phyloP scores from a whole-genome alignment of 1,140 invertebrate genomes.

The Lanistes nyassanus region DNA sequence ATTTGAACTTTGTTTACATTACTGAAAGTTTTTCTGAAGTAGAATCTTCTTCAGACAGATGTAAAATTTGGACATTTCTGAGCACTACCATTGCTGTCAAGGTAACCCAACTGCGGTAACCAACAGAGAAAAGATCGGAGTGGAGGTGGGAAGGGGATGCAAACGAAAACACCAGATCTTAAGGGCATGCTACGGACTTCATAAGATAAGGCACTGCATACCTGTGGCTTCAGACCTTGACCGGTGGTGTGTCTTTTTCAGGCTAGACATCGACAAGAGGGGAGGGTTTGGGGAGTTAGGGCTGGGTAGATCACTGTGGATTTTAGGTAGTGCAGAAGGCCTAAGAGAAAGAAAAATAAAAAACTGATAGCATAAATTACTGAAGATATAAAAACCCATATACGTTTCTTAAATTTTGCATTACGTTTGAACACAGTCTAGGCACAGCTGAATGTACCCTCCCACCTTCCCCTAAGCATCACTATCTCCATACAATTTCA shows the following conservation, averaged over 20 bases:
- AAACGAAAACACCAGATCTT: too few relatives aligned
- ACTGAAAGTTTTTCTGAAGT: too few relatives aligned
- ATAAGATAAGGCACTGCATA: too few relatives aligned
- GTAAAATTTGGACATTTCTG: too few relatives aligned
- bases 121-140: too few relatives aligned
- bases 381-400: background rate
- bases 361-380: background rate
- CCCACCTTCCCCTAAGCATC: background rate
- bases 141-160: too few relatives aligned
- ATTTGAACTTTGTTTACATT: too few relatives aligned
- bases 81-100: too few relatives aligned
- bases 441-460: background rate
- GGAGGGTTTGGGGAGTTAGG: constrained; percentile 24
- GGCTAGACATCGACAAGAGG: constrained; percentile 26
- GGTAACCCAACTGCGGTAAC: too few relatives aligned
- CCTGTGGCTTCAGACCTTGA: constrained; percentile 92
- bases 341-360: constrained; percentile 1
- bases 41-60: too few relatives aligned
- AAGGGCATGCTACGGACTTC: too few relatives aligned
- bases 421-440: background rate
- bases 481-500: background rate
- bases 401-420: background rate
- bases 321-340: constrained; percentile 21
- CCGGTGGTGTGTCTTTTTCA: constrained; percentile 80
- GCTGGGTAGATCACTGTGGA: constrained; percentile 26